Conservation (phyloP, 2,113 vertebrate genomes). For the Prietella phreatophila region DNA sequence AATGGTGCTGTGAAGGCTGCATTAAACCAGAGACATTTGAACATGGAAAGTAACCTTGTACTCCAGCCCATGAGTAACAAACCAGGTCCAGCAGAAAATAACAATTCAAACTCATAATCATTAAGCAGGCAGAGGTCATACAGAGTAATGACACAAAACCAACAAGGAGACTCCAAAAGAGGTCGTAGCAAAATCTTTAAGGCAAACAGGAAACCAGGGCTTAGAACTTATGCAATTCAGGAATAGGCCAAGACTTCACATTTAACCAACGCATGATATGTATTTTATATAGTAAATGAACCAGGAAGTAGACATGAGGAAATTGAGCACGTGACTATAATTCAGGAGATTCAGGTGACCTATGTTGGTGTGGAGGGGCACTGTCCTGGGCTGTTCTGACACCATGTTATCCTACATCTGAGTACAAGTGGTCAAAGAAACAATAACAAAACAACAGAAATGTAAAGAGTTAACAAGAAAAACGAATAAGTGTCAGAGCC, state of each 20-base stretch:
- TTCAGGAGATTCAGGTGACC: background rate
- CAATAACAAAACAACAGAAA: background rate
- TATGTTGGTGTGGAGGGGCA: background rate
- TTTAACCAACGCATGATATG: background rate
- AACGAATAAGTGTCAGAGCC: background rate
- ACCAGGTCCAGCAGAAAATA: background rate
- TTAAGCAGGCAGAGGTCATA: background rate
- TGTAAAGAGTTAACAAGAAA: background rate
- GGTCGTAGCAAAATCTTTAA: background rate
- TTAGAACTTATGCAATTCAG: background rate
- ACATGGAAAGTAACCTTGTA: background rate
- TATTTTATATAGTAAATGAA: background rate
- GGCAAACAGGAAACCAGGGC: background rate
- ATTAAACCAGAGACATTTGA: background rate
- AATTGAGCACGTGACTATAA: background rate
- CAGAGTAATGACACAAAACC: background rate
- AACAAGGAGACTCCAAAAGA: background rate
- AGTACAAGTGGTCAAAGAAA: background rate
- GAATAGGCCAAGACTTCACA: background rate
- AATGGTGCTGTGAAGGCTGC: background rate
- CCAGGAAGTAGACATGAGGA: background rate
- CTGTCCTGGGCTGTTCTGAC: background rate
- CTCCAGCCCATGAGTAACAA: background rate
- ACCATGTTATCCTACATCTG: background rate
- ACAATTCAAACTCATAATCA: background rate